Percentiles rank a stretch among this genome's conserved stretches.
phyloP scores from a whole-genome alignment of 2,113 vertebrate genomes.

The Falco punctatus region DNA sequence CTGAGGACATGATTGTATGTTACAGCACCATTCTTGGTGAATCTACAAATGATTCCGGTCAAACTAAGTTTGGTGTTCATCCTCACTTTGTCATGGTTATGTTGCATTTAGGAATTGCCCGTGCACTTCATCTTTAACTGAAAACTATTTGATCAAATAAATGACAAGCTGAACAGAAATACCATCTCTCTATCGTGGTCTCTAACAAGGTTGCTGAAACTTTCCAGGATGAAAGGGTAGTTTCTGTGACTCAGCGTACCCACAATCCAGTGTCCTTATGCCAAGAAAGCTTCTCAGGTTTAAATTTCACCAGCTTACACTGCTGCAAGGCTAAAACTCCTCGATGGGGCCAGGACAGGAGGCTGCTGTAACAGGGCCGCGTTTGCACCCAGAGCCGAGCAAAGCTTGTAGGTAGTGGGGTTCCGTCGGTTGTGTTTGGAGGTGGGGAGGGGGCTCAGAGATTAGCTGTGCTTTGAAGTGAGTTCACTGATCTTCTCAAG shows the following conservation, averaged over 20 bases:
- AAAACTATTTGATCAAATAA: neutral
- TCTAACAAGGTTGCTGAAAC: neutral
- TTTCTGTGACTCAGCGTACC: neutral
- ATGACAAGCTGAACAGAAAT: neutral
- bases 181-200: neutral
- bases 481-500: neutral
- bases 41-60: neutral
- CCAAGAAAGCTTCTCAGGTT: neutral
- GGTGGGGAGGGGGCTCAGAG: neutral
- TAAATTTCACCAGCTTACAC: neutral
- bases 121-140: neutral
- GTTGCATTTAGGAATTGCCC: neutral
- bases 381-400: neutral
- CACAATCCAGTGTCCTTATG: neutral
- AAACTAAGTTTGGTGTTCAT: neutral
- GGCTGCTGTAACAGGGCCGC: neutral
- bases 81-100: neutral
- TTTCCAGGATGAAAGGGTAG: neutral
- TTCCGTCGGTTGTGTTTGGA: fast-evolving
- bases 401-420: neutral
- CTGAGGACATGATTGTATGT: neutral
- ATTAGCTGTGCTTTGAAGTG: neutral
- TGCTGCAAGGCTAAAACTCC: neutral
- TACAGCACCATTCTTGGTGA: neutral
- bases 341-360: neutral